phyloP scores from a whole-genome alignment of 1,140 invertebrate genomes.

The Metopolophium dirhodum region DNA sequence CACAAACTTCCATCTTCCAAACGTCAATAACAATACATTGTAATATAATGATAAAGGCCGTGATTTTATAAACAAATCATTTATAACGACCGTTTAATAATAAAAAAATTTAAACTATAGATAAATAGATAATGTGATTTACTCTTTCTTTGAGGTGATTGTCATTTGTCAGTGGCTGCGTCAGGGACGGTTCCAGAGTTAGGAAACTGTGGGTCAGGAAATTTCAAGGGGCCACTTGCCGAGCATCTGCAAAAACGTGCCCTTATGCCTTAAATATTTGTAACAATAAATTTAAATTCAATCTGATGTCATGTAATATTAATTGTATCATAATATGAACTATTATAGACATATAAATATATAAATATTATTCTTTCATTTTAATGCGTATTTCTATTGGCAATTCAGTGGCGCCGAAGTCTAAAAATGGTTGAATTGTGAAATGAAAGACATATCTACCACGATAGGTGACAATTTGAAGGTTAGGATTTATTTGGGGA shows the following conservation, averaged over 20 bases:
- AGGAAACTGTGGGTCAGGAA: no score
- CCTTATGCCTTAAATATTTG: no score
- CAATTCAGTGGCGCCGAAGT: not conserved
- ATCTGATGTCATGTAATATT: not conserved
- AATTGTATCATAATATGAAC: not conserved
- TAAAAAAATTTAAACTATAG: not conserved
- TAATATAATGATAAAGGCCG: not conserved
- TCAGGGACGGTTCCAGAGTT: no score
- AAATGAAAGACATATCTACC: not conserved
- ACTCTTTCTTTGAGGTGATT: not conserved
- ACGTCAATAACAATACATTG: not conserved
- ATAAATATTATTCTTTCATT: not conserved
- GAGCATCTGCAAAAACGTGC: no score
- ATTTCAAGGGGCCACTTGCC: no score
- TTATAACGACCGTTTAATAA: not conserved
- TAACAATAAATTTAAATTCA: not conserved
- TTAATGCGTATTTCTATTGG: no score
- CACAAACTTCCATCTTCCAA: not conserved
- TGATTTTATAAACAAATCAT: not conserved
- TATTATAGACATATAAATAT: no score
- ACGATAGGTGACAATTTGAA: not conserved
- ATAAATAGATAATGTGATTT: not conserved
- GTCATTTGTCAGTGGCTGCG: no score
- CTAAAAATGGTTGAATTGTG: not conserved
- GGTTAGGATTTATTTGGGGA: not conserved